A percentile compares a stretch with the other conserved stretches of the same genome.
These are phyloP conservation scores for Lasius fuliginosus DNA, from an alignment of 2,888 invertebrate genomes.

Conservation along the genomic window DNA sequence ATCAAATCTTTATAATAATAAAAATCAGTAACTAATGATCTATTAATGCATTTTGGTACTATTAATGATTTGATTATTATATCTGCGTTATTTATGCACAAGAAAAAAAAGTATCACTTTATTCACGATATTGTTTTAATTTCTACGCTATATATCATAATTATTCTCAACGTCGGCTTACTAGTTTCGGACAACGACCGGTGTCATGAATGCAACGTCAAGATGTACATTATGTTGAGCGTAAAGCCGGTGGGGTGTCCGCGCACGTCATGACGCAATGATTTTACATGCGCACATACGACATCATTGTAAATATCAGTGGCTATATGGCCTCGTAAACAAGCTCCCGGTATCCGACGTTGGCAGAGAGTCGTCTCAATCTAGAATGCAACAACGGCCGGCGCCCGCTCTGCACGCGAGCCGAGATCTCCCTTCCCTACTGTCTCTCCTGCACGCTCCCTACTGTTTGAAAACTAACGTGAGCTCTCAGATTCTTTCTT, in stretches of 20 bases:
- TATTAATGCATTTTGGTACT: background rate
- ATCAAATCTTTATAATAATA: background rate
- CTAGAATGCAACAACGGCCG: constrained; percentile 49
- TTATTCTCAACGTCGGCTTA: constrained; percentile 24
- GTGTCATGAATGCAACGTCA: constrained; percentile 28
- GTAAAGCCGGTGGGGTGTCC: constrained; percentile 85
- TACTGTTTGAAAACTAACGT: constrained; percentile 59
- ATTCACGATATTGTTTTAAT: constrained; percentile 3
- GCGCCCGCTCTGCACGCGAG: constrained; percentile 51
- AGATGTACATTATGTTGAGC: constrained; percentile 81
- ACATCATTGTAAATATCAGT: constrained; percentile 85
- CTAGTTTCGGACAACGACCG: constrained; percentile 38
- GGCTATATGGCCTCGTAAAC: constrained; percentile 84
- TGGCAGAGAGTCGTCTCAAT: constrained; percentile 75
- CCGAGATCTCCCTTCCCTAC: constrained; percentile 24
- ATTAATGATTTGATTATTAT: background rate
- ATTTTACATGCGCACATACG: constrained; percentile 78
- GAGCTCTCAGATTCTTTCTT: constrained; percentile 38
- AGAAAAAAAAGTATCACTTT: background rate
- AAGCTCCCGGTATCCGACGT: constrained; percentile 75
- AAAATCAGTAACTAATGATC: background rate
- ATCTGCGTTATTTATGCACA: background rate
- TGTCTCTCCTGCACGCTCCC: constrained; percentile 52
- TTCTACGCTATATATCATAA: background rate
- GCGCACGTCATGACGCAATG: constrained; percentile 77